A percentile compares a stretch with the other conserved stretches of the same genome.
Evolutionary conservation across 2,113 vertebrate species (phyloP).

Genomic region (Microcebus jonahi): DNA sequence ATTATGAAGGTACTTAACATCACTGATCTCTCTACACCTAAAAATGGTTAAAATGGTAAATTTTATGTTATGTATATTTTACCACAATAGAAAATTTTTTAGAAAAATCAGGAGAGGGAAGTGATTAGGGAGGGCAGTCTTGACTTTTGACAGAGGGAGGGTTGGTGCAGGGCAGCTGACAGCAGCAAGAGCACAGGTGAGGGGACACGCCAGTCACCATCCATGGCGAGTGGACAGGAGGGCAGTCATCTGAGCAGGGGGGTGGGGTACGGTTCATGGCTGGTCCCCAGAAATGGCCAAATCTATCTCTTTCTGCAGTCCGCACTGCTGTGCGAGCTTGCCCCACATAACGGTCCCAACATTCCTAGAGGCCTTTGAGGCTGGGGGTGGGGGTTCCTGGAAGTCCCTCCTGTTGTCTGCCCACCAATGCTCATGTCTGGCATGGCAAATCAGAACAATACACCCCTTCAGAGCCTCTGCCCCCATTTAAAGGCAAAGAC

Average conservation of each 20-base stretch:
- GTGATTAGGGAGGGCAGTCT: not conserved
- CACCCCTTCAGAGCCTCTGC: not conserved
- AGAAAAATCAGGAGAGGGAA: not conserved
- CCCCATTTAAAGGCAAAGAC: conserved; percentile 47
- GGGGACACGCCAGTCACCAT: not conserved
- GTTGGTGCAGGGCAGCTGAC: not conserved
- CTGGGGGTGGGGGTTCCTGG: not conserved
- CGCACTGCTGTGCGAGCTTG: not conserved
- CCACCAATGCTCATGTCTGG: not conserved
- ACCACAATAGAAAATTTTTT: not conserved
- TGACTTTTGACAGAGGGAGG: not conserved
- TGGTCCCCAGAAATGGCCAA: not conserved
- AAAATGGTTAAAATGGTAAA: not conserved
- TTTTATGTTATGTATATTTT: not conserved
- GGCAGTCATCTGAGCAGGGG: not conserved
- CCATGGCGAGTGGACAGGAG: not conserved
- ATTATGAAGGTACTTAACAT: not conserved
- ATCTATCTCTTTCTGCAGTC: not conserved
- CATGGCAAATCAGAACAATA: not conserved
- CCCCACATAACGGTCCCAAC: not conserved
- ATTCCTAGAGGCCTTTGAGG: not conserved
- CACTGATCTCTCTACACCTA: not conserved
- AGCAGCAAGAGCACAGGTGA: not conserved
- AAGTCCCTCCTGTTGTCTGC: not conserved
- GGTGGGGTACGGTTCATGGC: rapidly evolving